Evolutionary conservation across 2,888 invertebrate species (phyloP), one percentile per base, ranked within the genome.

Genomic region (Agrotis segetum): DNA sequence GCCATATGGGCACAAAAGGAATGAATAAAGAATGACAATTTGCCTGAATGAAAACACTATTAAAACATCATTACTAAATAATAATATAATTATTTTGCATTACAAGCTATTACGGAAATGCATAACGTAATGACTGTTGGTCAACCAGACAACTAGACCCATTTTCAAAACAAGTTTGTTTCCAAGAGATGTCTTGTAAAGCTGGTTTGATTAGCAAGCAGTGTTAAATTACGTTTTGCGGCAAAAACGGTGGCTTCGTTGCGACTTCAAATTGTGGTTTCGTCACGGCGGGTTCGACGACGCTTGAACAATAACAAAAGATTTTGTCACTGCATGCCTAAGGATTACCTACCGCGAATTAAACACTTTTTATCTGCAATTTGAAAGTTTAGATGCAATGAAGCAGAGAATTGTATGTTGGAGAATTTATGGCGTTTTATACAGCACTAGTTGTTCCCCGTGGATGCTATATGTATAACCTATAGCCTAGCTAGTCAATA

Each of bases 211-310:
- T 90, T 90, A 87, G 65, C 71, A 77, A 79, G 82, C 85, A 84
- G 88, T 86, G 87, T 92, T 82, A 87, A 90, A 90, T 92, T 92
- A 91, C 89, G 86, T 85, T 86, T 85, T 85, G 88, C 75, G 82
- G 88, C 90, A 90, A 90, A 92, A 92, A 90, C 86, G 67, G 85
- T 83, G 88, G 84, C 85, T 87, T 83, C 75, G 84, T 83, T 88
- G 89, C 87, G 85, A 86, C 77, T 86, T 81, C 83, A 86, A 89
- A 89, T 88, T 88, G 84, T 85, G 74, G 81, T 92, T 92, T 87
- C 90, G 82, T 89, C 89, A 92, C 63, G 46, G 17, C 64, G 83
- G 79, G 91, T 89, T 93, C 92, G 87, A 85, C 87, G 92, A 92
- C 74, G 81, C 81, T 73, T 74, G 78, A 86, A 89, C 86, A 88